Conservation (phyloP, 2,888 invertebrate genomes). For the Caenorhabditis imperialis region DNA sequence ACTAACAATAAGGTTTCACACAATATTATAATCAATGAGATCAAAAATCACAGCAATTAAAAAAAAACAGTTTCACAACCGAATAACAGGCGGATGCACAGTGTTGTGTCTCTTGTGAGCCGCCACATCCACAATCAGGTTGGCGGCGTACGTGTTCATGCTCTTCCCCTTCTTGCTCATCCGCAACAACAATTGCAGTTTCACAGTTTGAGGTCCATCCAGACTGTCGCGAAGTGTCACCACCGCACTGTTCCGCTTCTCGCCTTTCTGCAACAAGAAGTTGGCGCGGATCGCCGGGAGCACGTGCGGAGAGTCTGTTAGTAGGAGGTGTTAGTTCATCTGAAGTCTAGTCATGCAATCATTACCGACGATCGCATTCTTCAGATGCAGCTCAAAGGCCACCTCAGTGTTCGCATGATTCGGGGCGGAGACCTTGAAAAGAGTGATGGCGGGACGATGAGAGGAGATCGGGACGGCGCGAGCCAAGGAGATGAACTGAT, state of each 20-base stretch:
- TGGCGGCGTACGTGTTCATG: conserved; percentile 79
- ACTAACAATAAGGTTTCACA: too few species aligned
- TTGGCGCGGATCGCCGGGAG: conserved; percentile 77
- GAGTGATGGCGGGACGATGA: conserved; percentile 88
- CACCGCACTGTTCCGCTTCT: conserved; percentile 78
- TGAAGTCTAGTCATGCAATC: too few species aligned
- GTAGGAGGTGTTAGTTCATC: neutral
- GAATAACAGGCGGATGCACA: conserved; percentile 47
- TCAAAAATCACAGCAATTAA: conserved; percentile 4
- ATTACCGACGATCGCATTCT: conserved; percentile 74
- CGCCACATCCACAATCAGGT: conserved; percentile 79
- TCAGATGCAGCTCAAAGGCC: conserved; percentile 79
- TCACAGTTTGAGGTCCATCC: conserved; percentile 79
- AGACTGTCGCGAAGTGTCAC: conserved; percentile 79
- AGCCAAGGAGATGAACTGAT: conserved; percentile 93
- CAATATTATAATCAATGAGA: too few species aligned
- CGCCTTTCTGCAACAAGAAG: conserved; percentile 79
- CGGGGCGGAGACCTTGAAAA: conserved; percentile 81
- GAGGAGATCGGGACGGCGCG: conserved; percentile 83
- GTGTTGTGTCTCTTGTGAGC: conserved; percentile 65
- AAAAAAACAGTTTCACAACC: conserved; percentile 19
- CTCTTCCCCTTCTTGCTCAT: conserved; percentile 78
- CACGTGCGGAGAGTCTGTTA: conserved; percentile 71
- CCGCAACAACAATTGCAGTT: conserved; percentile 79
- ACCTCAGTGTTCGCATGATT: conserved; percentile 77